Conservation (phyloP, 2,888 invertebrate species). For the Villa cingulata region DNA sequence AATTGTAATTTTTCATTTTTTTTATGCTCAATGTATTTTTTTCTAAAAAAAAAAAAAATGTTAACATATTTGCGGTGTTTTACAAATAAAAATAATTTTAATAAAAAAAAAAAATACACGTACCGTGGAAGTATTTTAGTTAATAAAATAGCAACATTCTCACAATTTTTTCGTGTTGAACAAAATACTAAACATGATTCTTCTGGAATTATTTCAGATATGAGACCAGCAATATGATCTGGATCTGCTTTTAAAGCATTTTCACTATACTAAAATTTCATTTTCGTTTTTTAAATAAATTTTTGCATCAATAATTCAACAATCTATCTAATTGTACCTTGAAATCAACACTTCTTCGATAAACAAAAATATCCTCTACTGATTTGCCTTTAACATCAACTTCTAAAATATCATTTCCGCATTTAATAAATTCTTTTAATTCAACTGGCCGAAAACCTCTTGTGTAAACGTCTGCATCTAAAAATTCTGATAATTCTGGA, state of each 20-base stretch:
- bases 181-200: slow-evolving; percentile 84
- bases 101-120: slow-evolving; percentile 1
- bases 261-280: slow-evolving; percentile 43
- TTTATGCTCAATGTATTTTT: slow-evolving; percentile 43
- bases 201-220: slow-evolving; percentile 64
- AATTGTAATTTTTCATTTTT: slow-evolving; percentile 45
- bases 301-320: background rate
- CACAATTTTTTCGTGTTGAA: slow-evolving; percentile 82
- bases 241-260: slow-evolving; percentile 53
- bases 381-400: slow-evolving; percentile 39
- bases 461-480: slow-evolving; percentile 68
- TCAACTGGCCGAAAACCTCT: slow-evolving; percentile 82
- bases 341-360: slow-evolving; percentile 40
- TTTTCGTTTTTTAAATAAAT: slow-evolving; percentile 5
- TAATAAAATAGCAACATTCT: slow-evolving; percentile 71
- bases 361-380: slow-evolving; percentile 41
- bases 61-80: too few relatives aligned
- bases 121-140: slow-evolving; percentile 44
- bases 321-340: slow-evolving; percentile 16
- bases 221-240: slow-evolving; percentile 65
- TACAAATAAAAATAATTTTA: background rate
- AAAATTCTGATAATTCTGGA: slow-evolving; percentile 61
- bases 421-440: slow-evolving; percentile 69
- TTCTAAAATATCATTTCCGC: slow-evolving; percentile 44
- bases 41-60: slow-evolving; percentile 20